Conservation (phyloP, 2,888 invertebrate species). For the Acleris literana region DNA sequence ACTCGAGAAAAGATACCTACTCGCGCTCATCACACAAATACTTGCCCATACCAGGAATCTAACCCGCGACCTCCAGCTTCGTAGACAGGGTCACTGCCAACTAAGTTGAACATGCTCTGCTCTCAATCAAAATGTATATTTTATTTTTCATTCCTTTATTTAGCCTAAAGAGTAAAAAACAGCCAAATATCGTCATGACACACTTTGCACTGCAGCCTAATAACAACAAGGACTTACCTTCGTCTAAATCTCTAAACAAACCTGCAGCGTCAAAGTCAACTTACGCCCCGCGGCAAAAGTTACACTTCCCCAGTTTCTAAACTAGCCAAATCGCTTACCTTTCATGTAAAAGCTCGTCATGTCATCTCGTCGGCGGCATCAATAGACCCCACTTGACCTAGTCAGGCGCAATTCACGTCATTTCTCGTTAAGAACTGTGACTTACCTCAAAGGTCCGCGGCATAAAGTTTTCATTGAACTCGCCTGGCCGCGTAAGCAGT, state of each 20-base stretch:
- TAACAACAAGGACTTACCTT: too few species aligned
- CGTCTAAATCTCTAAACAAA: background rate
- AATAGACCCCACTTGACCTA: constrained; percentile 70
- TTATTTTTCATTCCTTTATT: too few species aligned
- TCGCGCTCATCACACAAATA: too few species aligned
- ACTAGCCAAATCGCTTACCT: constrained; percentile 44
- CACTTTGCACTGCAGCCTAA: too few species aligned
- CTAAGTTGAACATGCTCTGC: too few species aligned
- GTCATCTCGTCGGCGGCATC: constrained; percentile 58
- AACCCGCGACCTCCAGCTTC: too few species aligned
- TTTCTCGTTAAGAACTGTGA: constrained; percentile 60
- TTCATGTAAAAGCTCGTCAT: constrained; percentile 54
- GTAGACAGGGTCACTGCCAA: too few species aligned
- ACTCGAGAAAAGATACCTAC: too few species aligned
- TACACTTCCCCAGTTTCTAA: constrained; percentile 32
- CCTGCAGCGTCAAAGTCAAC: background rate
- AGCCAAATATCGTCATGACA: too few species aligned
- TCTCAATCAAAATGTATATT: too few species aligned
- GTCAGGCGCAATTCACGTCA: constrained; percentile 66
- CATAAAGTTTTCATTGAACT: constrained; percentile 64
- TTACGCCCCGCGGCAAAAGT: constrained; percentile 22
- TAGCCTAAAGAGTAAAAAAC: too few species aligned
- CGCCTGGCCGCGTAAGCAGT: constrained; percentile 45
- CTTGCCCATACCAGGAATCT: too few species aligned
- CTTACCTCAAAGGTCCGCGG: constrained; percentile 61